A percentile compares a stretch with the other conserved stretches of the same genome.
phyloP scores from a whole-genome alignment of 2,113 vertebrate species.

The Myrmecobius fasciatus region DNA sequence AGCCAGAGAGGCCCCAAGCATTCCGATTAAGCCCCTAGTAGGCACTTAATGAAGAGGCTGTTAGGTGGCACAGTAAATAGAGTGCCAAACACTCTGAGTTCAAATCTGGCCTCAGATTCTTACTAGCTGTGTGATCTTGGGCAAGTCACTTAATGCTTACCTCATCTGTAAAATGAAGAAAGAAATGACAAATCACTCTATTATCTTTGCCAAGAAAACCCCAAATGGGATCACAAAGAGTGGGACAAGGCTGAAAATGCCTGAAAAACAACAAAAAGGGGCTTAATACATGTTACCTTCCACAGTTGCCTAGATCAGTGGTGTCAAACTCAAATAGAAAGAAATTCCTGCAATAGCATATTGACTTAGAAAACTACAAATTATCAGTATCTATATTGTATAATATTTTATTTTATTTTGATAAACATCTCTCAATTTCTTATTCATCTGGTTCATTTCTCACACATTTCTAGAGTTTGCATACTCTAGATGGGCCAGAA shows the following conservation, averaged over 20 bases:
- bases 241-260: neutral
- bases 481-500: neutral
- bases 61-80: neutral
- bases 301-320: too few species aligned
- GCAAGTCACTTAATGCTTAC: neutral
- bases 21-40: neutral
- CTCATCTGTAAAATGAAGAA: neutral
- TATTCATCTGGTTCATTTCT: neutral
- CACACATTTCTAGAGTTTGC: neutral
- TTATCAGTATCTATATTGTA: neutral
- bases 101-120: neutral
- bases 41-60: neutral
- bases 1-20: too few species aligned
- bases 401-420: neutral
- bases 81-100: neutral
- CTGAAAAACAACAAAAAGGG: neutral
- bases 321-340: neutral
- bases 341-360: neutral
- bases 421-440: neutral
- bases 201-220: neutral
- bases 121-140: too few species aligned
- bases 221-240: neutral
- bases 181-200: neutral
- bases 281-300: too few species aligned
- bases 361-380: neutral